Base-by-base conservation (phyloP, 2,113 vertebrate species). In the Geococcyx californianus region DNA sequence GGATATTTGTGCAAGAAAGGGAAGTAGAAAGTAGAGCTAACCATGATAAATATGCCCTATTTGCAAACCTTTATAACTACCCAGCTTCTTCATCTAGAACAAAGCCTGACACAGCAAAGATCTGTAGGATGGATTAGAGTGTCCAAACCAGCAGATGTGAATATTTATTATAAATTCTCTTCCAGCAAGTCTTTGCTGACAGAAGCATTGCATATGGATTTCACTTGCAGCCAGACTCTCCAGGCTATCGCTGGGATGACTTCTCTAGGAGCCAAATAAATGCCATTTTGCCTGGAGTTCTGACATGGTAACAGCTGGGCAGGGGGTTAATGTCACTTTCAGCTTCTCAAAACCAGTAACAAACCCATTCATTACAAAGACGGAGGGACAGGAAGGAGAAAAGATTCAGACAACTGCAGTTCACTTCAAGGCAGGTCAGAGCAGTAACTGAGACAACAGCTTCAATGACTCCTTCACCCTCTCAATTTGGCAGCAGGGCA, bases 21-120 rank as follows among this genome's bases (percentile, higher is more conserved):
- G 78, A 95, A 86, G 87, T 91, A 84, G 82, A 79, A 96, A 91
- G 89, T 94, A 78, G 85, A 94, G 81, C 81, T 98, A 98, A 98
- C 90, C 84, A 92, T 98, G 98, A 98, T 97, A 97, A 97, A 98
- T 98, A 97, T 28, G 45, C 78, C 49, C 90, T 95, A 97, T 98
- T 98, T 98, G 83, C 92, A 97, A 97, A 97, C 96, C 94, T 97
- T 97, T 98, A 70, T 92, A 98, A 97, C 94, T 97, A 95, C 66
- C 94, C 49, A 0, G 95, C 59, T 97, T 95, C 97, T 95, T 98
- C 97, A 95, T 94, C 97, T 97, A 98, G 97, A 98, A 98, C 97
- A 98, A 98, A 97, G 91, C 93, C 98, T 98, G 98, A 98, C 96
- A 96, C 97, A 98, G 98, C 98, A 98, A 97, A 98, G 89, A 97